phyloP scores from a whole-genome alignment of 2,113 vertebrate genomes.

The Podilymbus podiceps region DNA sequence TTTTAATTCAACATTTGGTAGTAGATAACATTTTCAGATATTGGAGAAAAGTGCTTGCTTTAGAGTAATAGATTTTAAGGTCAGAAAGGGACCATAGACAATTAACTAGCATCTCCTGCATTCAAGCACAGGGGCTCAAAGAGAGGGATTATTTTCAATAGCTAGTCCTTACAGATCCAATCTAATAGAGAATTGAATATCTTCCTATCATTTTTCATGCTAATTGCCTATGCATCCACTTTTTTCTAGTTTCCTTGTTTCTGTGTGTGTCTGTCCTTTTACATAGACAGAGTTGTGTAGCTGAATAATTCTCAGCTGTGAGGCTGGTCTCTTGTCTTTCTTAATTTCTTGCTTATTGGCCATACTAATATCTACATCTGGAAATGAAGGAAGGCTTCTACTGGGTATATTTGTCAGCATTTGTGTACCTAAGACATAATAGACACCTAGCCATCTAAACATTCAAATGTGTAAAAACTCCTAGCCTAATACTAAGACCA shows the following conservation, averaged over 20 bases:
- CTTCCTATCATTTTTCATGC: neutral
- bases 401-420: fast-evolving
- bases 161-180: neutral
- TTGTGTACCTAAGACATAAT: neutral
- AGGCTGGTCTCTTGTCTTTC: neutral
- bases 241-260: neutral
- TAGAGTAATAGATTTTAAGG: neutral
- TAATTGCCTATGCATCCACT: neutral
- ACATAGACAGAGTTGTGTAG: neutral
- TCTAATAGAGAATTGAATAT: neutral
- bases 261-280: neutral
- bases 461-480: neutral
- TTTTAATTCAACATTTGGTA: neutral
- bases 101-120: neutral
- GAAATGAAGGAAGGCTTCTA: neutral
- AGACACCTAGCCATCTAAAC: neutral
- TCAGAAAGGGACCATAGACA: neutral
- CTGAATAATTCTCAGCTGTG: neutral
- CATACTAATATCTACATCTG: neutral
- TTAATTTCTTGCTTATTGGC: neutral
- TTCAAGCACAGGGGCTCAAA: neutral
- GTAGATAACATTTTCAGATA: neutral
- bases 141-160: neutral
- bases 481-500: neutral
- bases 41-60: neutral